Evolutionary conservation across 2,113 vertebrate genomes (phyloP), one percentile per base, ranked within the genome.

Genomic region (Camelus dromedarius): DNA sequence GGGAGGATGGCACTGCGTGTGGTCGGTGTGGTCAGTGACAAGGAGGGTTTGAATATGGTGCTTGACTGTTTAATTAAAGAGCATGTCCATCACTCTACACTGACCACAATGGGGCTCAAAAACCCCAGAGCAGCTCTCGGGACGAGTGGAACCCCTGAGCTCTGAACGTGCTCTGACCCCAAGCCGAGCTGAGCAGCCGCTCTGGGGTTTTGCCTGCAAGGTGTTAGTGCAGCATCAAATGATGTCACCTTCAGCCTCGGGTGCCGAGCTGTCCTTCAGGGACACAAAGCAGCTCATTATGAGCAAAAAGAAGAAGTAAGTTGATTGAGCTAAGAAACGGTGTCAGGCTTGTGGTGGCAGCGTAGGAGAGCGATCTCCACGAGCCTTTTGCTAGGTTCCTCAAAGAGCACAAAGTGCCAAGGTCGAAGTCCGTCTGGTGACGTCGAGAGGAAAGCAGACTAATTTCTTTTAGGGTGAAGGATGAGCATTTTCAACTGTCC

Each of bases 51-150:
- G 35, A 50, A 58, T 82, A 62, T 50, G 38, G 8, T 0, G 42
- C 50, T 42, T 89, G 80, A 91, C 26, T 10, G 86, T 95, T 97
- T 94, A 91, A 95, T 96, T 97, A 96, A 87, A 90, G 90, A 80
- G 91, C 95, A 58, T 6, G 72, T 96, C 90, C 8, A 28, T 96
- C 95, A 91, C 87, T 89, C n/a, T 73, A 46, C 93, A 72, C 48
- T 28, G 81, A 54, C 86, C 96, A 84, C 19, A 54, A 48, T 79
- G 56, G 20, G 75, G 28, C 66, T 48, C 58, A 91, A 94, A 94
- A 93, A 90, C 95, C 94, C 72, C 56, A 28, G 93, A 30, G 64
- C 73, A 95, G 73, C 91, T 96, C 83, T 82, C 73, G 72, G 1
- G 30, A 90, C n/a, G 52, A 66, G 72, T n/a, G 58, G 77, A 52